Evolutionary conservation across 2,888 invertebrate species (phyloP), one percentile per base, ranked within the genome.

Genomic region (Athalia circularis): DNA sequence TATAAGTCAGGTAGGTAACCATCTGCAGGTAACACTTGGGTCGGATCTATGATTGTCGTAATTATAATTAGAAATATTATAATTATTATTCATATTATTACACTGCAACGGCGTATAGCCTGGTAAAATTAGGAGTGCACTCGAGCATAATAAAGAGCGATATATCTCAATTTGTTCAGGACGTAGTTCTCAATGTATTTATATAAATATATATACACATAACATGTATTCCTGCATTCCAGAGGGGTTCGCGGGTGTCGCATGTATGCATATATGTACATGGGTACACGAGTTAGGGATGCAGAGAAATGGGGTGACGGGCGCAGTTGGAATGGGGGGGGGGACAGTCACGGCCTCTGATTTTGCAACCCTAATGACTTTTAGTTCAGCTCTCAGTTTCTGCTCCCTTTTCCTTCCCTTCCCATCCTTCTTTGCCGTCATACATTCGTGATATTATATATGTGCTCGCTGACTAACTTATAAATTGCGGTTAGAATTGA

Each of bases 321-420:
- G 29, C 43, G n/a, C 75, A 68, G 54, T 74, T 64, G 70, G 81
- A 72, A 45, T 50, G 45, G 52, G 50, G 75, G 62, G 77, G 64
- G 45, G 78, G 75, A 79, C 77, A 75, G 83, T 81, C 80, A 83
- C 83, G 82, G 82, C 75, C 79, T 62, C 80, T 81, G 80, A 83
- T 83, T 83, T 81, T 78, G 77, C 76, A 80, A 77, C 80, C 82
- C 80, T 82, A 82, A 83, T 81, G 81, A 83, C 82, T 82, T 72
- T 72, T 59, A 54, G 57, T 29, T 29, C 67, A 50, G 50, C 67
- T 72, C 47, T 13, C 15, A 59, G 5, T 62, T n/a, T 62, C 11
- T 62, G 62, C 13, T 62, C 15, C 62, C 13, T 8, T 62, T 15
- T 13, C 13, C 13, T 62, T 4, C 13, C 11, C 13, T 48, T 52